These are phyloP conservation scores for Charadrius vociferus DNA, from an alignment of 2,113 vertebrate species.

Conservation along the genomic window DNA sequence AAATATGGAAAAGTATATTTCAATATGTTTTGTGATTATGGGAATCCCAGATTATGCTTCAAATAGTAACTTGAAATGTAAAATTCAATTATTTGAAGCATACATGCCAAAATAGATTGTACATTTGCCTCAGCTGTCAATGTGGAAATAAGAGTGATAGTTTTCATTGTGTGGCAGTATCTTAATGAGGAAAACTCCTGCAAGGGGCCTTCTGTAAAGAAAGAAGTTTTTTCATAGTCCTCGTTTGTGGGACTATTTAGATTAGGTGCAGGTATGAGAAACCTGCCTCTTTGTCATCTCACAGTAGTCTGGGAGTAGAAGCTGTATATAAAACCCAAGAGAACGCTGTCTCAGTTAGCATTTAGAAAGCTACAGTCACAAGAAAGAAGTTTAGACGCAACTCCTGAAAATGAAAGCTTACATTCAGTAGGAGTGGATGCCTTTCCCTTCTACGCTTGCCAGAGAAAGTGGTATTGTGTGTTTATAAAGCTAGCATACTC, in stretches of 20 bases:
- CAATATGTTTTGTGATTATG: not conserved
- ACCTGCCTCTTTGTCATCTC: not conserved
- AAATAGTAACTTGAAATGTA: not conserved
- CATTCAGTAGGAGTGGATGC: conserved; percentile 16
- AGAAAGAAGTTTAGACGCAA: not conserved
- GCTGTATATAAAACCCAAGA: not conserved
- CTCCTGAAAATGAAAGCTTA: conserved; percentile 37
- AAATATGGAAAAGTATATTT: not conserved
- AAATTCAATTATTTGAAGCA: not conserved
- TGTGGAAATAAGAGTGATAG: not conserved
- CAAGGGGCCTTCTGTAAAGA: not conserved
- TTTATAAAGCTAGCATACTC: conserved; percentile 33
- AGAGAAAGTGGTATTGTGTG: conserved; percentile 53
- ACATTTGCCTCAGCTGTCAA: not conserved
- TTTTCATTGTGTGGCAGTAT: not conserved
- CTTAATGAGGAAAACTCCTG: not conserved
- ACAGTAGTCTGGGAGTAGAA: not conserved
- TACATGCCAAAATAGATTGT: not conserved
- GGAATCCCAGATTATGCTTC: not conserved
- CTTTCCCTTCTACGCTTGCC: not conserved
- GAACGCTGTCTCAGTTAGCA: fast-evolving
- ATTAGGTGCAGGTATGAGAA: not conserved
- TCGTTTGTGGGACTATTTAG: not conserved
- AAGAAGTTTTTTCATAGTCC: not conserved
- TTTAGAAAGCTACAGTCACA: not conserved